Base-by-base conservation (phyloP, 2,888 invertebrate genomes). In the Muschampia plurimacula region DNA sequence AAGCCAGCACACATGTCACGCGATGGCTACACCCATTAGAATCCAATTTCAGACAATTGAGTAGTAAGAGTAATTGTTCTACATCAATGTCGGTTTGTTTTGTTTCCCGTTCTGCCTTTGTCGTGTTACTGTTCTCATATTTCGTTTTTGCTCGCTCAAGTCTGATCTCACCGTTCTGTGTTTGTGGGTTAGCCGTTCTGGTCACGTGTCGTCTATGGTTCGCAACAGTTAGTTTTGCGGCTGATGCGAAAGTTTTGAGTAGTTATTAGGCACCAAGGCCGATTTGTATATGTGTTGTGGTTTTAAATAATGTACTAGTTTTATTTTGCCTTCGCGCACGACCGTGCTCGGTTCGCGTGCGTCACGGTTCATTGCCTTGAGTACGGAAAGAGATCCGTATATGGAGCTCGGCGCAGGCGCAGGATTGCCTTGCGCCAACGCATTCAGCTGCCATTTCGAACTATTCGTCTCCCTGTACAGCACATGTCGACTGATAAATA, bases 291-390 rank as follows among this genome's bases (percentile, higher is more conserved):
- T 32, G 12, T 69, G 69, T 70, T 73, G 76, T 72, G 66, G 74
- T 74, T 79, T 77, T 79, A 77, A 79, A 75, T 76, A 78, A 77
- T 74, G 67, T 73, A 62, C 75, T 72, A 69, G 59, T 64, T 77
- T 74, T 70, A 74, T 75, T 73, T 76, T 60, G 74, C 76, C 74
- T 78, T 81, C 79, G 78, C 76, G 72, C 79, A 70, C 78, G 79
- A 77, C 80, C 78, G 80, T 82, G 82, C 80, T 79, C 79, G 80
- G 80, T 77, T 79, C 82, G 84, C 83, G 81, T 87, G 89, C 88
- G 93, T 92, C 90, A 91, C 86, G 91, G 93, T 92, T 93, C 93
- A 92, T 90, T 91, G 93, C 93, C 92, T 92, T 92, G 91, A 91
- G 82, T 89, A 84, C 89, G 89, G 89, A 91, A 67, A 67, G 86